phyloP scores from a whole-genome alignment of 2,113 vertebrate genomes.

The Panthera leo region DNA sequence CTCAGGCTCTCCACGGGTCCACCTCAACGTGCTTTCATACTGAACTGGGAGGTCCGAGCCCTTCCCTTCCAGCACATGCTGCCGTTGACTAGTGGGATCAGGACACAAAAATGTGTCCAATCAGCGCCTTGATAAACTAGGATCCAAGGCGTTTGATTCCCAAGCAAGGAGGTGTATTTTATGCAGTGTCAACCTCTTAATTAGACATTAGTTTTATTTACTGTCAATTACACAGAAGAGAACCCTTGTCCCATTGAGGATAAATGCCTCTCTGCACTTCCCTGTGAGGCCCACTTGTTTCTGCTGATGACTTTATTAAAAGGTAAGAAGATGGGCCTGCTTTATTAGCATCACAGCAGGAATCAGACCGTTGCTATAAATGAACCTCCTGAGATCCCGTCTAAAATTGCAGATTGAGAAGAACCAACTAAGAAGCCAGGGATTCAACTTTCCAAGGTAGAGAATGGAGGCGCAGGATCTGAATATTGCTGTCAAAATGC shows the following conservation, averaged over 20 bases:
- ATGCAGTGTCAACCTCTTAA: slow-evolving; percentile 29
- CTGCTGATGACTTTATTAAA: slow-evolving; percentile 71
- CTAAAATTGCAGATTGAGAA: slow-evolving; percentile 47
- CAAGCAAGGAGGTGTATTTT: neutral
- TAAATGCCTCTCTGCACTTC: slow-evolving; percentile 40
- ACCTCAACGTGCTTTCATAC: neutral
- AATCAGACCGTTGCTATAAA: slow-evolving; percentile 55
- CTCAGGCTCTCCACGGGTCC: neutral
- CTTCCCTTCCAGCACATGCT: too few species aligned
- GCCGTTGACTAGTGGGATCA: neutral
- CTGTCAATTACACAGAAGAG: slow-evolving; percentile 62
- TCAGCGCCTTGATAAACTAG: neutral
- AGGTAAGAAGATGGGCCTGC: slow-evolving; percentile 61
- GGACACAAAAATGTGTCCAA: neutral
- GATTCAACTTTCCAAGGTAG: slow-evolving; percentile 34
- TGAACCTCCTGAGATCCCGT: slow-evolving; percentile 61
- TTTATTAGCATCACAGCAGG: slow-evolving; percentile 63
- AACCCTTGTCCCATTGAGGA: slow-evolving; percentile 15
- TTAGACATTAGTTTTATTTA: slow-evolving; percentile 42
- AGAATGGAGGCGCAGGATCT: slow-evolving; percentile 16
- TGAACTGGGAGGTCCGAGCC: neutral
- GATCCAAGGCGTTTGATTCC: neutral
- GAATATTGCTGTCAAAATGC: slow-evolving; percentile 36
- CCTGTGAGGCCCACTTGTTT: slow-evolving; percentile 45
- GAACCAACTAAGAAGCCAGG: slow-evolving; percentile 20